Evolutionary conservation across 2,113 vertebrate species (phyloP), one percentile per base, ranked within the genome.

Genomic region (Zapus hudsonius): DNA sequence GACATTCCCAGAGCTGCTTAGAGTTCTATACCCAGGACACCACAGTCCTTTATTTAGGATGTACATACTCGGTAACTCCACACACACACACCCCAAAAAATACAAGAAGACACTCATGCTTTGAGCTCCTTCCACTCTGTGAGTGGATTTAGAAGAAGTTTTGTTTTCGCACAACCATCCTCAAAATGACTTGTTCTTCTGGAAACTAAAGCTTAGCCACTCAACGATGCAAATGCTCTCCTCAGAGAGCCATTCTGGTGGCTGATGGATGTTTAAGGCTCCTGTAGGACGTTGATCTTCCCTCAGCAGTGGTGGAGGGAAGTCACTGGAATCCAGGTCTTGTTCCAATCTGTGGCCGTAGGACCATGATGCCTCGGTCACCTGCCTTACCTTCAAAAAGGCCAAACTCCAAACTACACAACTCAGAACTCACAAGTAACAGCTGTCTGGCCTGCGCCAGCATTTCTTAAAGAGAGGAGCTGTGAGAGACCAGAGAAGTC

Each of bases 401-500:
- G 33, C 74, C 67, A 89, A 33, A 64, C 22, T 91, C 67, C 57
- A n/a, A 95, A 36, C 76, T 22, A 23, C 0, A 0, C 40, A 57
- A 44, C 33, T 61, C 22, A 16, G 31, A 36, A 63, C 74, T 88
- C 63, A 59, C 15, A 63, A 59, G 17, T 42, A 69, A 85, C 82
- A 92, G 90, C 92, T 76, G 72, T 87, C 76, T 3, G 31, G 66
- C 90, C 61, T 44, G 75, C 75, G 69, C 70, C 70, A 10, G 79
- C 11, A 27, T 83, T 76, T 93, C 89, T 72, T 85, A 40, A 73
- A 91, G 27, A 75, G 80, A 64, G 79, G 27, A 36, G 57, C n/a
- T 38, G 67, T 84, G 83, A 61, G 79, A 87, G 93, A 61, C 91
- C 94, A 17, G 83, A 0, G 2, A 90, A 89, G 95, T 85, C 92